Base-by-base conservation (phyloP, 2,888 invertebrate genomes). In the Boloria euphrosyne region DNA sequence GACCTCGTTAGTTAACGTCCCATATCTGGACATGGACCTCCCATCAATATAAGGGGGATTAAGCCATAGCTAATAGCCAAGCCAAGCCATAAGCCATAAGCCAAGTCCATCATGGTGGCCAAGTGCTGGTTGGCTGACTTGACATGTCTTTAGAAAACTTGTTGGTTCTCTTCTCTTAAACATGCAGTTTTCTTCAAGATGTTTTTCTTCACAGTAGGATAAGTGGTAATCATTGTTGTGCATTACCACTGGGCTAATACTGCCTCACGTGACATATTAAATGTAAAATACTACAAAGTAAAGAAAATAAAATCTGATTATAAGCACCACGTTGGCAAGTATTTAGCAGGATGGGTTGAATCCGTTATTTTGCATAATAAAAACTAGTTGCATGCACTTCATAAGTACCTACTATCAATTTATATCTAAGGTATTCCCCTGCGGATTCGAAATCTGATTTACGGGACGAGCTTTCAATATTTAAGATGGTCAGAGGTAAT, bases 401-500 rank as follows among this genome's bases (percentile, higher is more conserved):
- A 69, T 57, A 70, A 71, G 66, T 66, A 54, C n/a, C n/a, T n/a
- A n/a, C 64, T 62, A 69, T 67, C 71, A 69, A 57, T 69, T 65
- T 68, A 65, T 57, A 64, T 52, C 70, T 67, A 62, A 50, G 70
- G 64, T 73, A 73, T 62, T 64, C 70, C 60, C 67, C 68, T 63
- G 60, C 59, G 67, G 66, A 69, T 68, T 67, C 65, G 60, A 70
- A 74, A 76, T 74, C 72, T 73, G 73, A 75, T 76, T 74, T 74
- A 72, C 69, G 69, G 70, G 70, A 71, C 69, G 72, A 71, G 74
- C 71, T 75, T 76, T 76, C 77, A 78, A 78, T 78, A 77, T 79
- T 79, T 77, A 77, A 76, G 76, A 71, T 73, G 76, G 74, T 75
- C 75, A 70, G 71, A 69, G 73, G 46, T 78, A 77, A 80, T 77